A percentile compares a stretch with the other conserved stretches of the same genome.
Evolutionary conservation across 2,113 vertebrate species (phyloP).

Genomic region (Mellivora capensis): DNA sequence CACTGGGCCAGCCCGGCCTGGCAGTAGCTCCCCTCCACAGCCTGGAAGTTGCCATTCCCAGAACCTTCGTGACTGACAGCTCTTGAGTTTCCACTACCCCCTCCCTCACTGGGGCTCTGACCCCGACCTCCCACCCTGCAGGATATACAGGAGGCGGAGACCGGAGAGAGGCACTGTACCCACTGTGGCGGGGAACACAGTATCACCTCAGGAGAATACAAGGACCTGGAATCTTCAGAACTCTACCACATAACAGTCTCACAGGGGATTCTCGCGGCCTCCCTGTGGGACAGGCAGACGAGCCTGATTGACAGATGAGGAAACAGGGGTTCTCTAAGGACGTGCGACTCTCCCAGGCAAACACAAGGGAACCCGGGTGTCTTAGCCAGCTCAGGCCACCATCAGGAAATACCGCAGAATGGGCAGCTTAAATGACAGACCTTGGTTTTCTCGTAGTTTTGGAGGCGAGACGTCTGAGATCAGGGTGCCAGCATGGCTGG

Average conservation of each 20-base stretch:
- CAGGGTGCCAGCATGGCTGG: not conserved
- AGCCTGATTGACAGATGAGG: not conserved
- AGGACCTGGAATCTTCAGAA: not conserved
- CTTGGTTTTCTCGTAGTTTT: not conserved
- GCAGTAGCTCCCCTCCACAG: not conserved
- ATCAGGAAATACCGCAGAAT: not conserved
- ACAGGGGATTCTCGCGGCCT: not conserved
- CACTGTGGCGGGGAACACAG: not conserved
- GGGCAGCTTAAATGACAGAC: not conserved
- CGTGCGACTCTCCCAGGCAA: not conserved
- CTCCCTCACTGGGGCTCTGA: too few species aligned
- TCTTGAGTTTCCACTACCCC: not conserved
- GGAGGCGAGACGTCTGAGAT: not conserved
- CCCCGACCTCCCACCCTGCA: not conserved
- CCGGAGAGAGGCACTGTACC: not conserved
- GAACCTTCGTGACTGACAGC: not conserved
- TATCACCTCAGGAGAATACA: not conserved
- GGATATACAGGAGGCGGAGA: not conserved
- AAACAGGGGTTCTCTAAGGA: not conserved
- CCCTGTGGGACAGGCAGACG: too few species aligned
- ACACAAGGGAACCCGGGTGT: not conserved
- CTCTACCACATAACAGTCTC: not conserved
- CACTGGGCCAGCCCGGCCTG: not conserved
- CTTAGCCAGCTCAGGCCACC: not conserved
- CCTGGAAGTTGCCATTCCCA: not conserved